Evolutionary conservation across 1,140 invertebrate genomes (phyloP), one percentile per base, ranked within the genome.

Genomic region (Euura lappo): DNA sequence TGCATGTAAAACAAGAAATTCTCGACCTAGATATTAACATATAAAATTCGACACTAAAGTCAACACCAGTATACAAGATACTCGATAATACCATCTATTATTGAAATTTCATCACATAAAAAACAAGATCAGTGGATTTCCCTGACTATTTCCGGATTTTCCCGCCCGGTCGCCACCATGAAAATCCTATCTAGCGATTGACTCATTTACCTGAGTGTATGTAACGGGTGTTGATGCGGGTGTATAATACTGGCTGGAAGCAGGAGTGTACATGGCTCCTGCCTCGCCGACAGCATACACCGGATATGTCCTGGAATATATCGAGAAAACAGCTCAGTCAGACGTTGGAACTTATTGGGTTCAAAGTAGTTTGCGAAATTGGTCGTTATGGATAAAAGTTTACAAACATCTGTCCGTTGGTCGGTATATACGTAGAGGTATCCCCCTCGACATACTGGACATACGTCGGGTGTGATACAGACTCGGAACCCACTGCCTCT

Each of bases 261-360:
- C 91, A 79, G 92, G 89, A 74, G 91, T 91, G 81, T 94, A 94
- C 88, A 94, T 91, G 2, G 92, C 90, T 76, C 90, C 91, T 75
- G 92, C 90, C 83, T 93, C 93, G 6, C 93, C 93, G 73, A 96
- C 94, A 72, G 93, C 93, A 83, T 96, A 96, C 51, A 96, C 94
- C 74, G 94, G 94, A 89, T 95, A 96, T 76, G 93, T 91, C 92
- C 94, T 94, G 78, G 76, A 88, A 75, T 44, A 70, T 74, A 28
- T 68, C 43, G 65, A 73, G 68, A 68, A 70, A 72, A 68, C 67
- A 28, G 28, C 28, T 28, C 28, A 28, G 64, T 73, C 69, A 74
- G 42, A 69, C 28, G 28, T 28, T 28, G 28, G 28, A 28, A 28
- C 28, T 28, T 28, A 28, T 28, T 28, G 28, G 28, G 28, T 28